Conservation (phyloP, 2,113 vertebrate genomes). For the Xerus inauris region DNA sequence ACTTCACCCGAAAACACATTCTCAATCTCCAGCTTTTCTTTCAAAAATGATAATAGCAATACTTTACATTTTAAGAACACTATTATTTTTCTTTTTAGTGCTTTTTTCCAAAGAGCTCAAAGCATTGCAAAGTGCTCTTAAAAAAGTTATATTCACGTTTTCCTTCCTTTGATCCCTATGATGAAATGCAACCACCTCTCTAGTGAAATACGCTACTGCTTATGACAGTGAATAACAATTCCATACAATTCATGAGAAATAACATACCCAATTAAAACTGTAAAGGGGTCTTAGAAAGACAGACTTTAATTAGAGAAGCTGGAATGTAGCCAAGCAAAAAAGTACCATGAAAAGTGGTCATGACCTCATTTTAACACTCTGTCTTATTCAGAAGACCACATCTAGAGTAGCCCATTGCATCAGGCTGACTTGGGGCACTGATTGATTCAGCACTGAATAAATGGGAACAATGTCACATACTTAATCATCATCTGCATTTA, state of each 20-base stretch:
- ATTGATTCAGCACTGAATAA: conserved; percentile 72
- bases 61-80: conserved; percentile 69
- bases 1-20: conserved; percentile 37
- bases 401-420: conserved; percentile 72
- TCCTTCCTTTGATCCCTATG: conserved; percentile 70
- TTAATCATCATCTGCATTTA: conserved; percentile 74
- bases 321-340: conserved; percentile 79
- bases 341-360: conserved; percentile 75
- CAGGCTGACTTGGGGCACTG: conserved; percentile 73
- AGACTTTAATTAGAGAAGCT: conserved; percentile 80
- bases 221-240: conserved; percentile 81
- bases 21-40: conserved; percentile 32
- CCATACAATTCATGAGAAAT: conserved; percentile 74
- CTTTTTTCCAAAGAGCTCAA: conserved; percentile 62
- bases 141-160: conserved; percentile 77
- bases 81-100: conserved; percentile 64
- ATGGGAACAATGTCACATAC: conserved; percentile 72
- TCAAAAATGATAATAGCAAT: conserved; percentile 65
- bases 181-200: conserved; percentile 72
- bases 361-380: conserved; percentile 81
- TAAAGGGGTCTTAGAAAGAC: conserved; percentile 73
- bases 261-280: conserved; percentile 81
- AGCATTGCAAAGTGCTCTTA: conserved; percentile 60
- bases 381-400: conserved; percentile 74
- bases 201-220: conserved; percentile 66